A percentile compares a stretch with the other conserved stretches of the same genome.
Evolutionary conservation across 2,888 invertebrate species (phyloP).

Genomic region (Bursaphelenchus okinawaensis): DNA sequence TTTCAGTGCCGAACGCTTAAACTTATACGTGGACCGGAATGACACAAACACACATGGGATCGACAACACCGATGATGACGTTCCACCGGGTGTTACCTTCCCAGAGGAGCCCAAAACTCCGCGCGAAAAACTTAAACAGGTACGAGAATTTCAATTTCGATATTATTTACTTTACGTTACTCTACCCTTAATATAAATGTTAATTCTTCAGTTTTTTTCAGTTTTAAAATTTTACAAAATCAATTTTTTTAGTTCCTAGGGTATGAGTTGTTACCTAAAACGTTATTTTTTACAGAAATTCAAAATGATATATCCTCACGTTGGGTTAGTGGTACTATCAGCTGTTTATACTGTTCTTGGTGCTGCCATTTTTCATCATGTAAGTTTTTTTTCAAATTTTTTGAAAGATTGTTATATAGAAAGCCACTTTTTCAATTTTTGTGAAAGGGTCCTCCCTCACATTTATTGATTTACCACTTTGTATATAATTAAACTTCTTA

Average conservation of each 20-base stretch:
- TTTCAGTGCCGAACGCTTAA: constrained; percentile 57
- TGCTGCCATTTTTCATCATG: constrained; percentile 55
- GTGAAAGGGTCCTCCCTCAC: no score
- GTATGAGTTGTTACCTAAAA: neutral
- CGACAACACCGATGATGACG: constrained; percentile 34
- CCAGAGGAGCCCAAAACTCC: constrained; percentile 28
- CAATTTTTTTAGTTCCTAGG: neutral
- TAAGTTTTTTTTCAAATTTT: constrained; percentile 21
- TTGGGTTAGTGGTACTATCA: constrained; percentile 53
- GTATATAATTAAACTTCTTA: neutral
- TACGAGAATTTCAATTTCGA: constrained; percentile 18
- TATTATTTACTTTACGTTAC: neutral
- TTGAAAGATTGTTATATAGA: no score
- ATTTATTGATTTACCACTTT: no score
- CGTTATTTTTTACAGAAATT: constrained; percentile 43
- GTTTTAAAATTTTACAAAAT: no score
- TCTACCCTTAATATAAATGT: neutral
- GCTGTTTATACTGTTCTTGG: constrained; percentile 53
- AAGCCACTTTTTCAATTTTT: neutral
- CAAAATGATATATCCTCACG: constrained; percentile 52
- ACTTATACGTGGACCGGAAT: constrained; percentile 52
- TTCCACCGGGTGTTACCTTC: constrained; percentile 17
- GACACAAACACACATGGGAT: constrained; percentile 25
- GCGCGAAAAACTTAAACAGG: constrained; percentile 40
- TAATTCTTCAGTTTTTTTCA: no score